These are phyloP conservation scores for Dermatophagoides farinae DNA, from an alignment of 1,140 invertebrate species.

Conservation along the genomic window DNA sequence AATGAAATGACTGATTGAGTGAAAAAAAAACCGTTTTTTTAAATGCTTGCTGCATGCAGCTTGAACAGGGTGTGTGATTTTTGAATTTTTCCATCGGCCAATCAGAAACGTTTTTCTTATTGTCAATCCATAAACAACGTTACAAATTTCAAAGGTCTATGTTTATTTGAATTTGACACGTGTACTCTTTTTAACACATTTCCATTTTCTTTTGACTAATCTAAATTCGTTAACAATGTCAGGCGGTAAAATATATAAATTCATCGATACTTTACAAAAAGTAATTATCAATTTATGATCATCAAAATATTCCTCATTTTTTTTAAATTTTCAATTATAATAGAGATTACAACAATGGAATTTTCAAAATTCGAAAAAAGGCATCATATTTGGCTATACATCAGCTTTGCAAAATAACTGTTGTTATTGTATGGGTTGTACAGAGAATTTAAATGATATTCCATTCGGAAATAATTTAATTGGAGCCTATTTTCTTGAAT, in stretches of 20 bases:
- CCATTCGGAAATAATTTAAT: background rate
- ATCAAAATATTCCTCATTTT: background rate
- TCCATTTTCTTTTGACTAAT: background rate
- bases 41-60: background rate
- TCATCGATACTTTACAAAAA: background rate
- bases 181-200: background rate
- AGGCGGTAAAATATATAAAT: slow-evolving; percentile 2
- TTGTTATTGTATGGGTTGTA: slow-evolving; percentile 5
- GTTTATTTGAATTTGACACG: background rate
- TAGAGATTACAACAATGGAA: background rate
- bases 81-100: too few relatives aligned
- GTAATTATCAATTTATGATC: slow-evolving; percentile 1
- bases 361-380: background rate
- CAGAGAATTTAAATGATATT: background rate
- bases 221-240: slow-evolving; percentile 6
- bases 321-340: background rate
- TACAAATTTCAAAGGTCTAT: background rate
- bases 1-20: background rate
- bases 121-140: background rate
- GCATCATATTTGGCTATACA: slow-evolving; percentile 6
- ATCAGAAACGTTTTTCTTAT: too few relatives aligned
- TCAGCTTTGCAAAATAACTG: background rate
- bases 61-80: too few relatives aligned
- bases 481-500: background rate
- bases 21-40: background rate